Evolutionary conservation across 2,888 invertebrate species (phyloP).

Genomic region (Aleiodes testaceus): DNA sequence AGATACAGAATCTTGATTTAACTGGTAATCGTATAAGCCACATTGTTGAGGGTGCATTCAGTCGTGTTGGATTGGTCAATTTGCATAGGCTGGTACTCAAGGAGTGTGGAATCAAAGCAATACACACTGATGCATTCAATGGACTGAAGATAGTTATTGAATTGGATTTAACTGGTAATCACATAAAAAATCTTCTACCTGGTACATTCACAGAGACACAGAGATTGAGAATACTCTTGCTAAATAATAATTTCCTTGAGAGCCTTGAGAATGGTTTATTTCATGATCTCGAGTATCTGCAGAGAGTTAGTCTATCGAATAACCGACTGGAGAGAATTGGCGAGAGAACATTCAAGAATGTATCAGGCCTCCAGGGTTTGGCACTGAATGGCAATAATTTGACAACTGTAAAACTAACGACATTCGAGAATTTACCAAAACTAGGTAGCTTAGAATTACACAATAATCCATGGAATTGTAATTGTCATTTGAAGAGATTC

Average conservation of each 20-base stretch:
- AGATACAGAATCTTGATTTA: slow-evolving; percentile 79
- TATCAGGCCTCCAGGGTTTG: slow-evolving; percentile 81
- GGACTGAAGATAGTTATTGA: slow-evolving; percentile 86
- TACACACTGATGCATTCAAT: slow-evolving; percentile 85
- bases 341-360: slow-evolving; percentile 81
- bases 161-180: slow-evolving; percentile 86
- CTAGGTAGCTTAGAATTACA: slow-evolving; percentile 84
- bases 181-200: slow-evolving; percentile 78
- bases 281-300: slow-evolving; percentile 81
- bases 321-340: slow-evolving; percentile 83
- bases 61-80: slow-evolving; percentile 81
- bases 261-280: slow-evolving; percentile 85
- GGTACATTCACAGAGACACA: slow-evolving; percentile 82
- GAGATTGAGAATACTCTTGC: slow-evolving; percentile 81
- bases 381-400: slow-evolving; percentile 84
- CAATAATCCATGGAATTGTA: slow-evolving; percentile 91
- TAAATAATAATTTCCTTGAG: slow-evolving; percentile 85
- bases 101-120: slow-evolving; percentile 82
- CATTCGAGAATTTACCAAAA: slow-evolving; percentile 79
- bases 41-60: slow-evolving; percentile 81
- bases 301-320: slow-evolving; percentile 84
- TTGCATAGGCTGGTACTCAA: slow-evolving; percentile 86
- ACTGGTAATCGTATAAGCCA: slow-evolving; percentile 80
- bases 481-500: slow-evolving; percentile 86
- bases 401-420: slow-evolving; percentile 79